phyloP scores from a whole-genome alignment of 1,140 invertebrate species.

The Drosophila sucinea region DNA sequence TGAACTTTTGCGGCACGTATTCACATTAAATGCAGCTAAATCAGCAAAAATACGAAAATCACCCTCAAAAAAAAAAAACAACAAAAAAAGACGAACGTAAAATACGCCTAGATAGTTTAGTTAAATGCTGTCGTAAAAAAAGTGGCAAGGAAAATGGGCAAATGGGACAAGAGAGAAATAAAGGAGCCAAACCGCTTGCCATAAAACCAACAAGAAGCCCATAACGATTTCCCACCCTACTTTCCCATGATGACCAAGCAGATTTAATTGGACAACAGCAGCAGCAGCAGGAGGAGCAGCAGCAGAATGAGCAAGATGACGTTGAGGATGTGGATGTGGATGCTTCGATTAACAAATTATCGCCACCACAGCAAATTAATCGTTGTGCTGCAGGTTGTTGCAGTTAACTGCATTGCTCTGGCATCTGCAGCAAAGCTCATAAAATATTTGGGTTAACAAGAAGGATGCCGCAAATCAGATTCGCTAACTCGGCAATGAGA shows the following conservation, averaged over 20 bases:
- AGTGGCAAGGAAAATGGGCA: background rate
- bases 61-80: slow-evolving; percentile 13
- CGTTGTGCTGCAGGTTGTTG: slow-evolving; percentile 41
- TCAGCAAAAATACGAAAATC: slow-evolving; percentile 45
- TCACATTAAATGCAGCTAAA: slow-evolving; percentile 63
- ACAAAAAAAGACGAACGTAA: slow-evolving; percentile 28
- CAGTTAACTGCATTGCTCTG: slow-evolving; percentile 12
- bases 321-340: slow-evolving; percentile 33
- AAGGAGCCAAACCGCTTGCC: slow-evolving; percentile 18
- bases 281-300: slow-evolving; percentile 11
- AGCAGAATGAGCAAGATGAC: slow-evolving; percentile 5
- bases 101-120: slow-evolving; percentile 61
- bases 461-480: slow-evolving; percentile 68
- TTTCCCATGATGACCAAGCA: slow-evolving; percentile 40
- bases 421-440: slow-evolving; percentile 38
- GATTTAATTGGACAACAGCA: slow-evolving; percentile 60
- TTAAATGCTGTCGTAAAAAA: slow-evolving; percentile 74
- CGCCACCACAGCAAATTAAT: slow-evolving; percentile 73
- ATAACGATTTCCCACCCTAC: slow-evolving; percentile 59
- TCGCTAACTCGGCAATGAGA: slow-evolving; percentile 68
- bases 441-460: slow-evolving; percentile 68
- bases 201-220: slow-evolving; percentile 42
- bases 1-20: slow-evolving; percentile 56
- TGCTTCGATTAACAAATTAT: slow-evolving; percentile 75
- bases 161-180: background rate